phyloP scores from a whole-genome alignment of 2,888 invertebrate species.

The Gordius sp. region DNA sequence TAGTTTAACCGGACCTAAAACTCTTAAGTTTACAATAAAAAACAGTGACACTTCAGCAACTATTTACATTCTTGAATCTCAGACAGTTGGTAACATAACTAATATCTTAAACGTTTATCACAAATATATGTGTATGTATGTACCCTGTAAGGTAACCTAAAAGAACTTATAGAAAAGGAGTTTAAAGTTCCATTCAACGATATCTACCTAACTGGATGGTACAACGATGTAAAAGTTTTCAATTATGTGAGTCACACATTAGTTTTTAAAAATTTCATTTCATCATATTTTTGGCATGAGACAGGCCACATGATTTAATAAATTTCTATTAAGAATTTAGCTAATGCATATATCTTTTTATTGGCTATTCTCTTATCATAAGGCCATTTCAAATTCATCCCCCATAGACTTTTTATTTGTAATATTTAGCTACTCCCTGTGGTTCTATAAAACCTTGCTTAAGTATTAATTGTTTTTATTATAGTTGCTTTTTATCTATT shows the following conservation, averaged over 20 bases:
- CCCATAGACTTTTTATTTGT: too few species aligned
- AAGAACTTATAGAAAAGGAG: constrained; percentile 1
- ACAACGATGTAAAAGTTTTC: constrained; percentile 4
- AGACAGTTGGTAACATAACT: constrained; percentile 13
- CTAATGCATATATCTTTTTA: too few species aligned
- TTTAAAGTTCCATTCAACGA: neutral
- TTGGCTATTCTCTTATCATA: constrained; percentile 6
- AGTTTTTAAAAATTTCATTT: too few species aligned
- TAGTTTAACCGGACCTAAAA: neutral
- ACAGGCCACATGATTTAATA: too few species aligned
- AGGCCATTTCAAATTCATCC: too few species aligned
- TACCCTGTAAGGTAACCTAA: neutral
- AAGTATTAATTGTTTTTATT: too few species aligned
- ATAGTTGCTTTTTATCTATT: too few species aligned
- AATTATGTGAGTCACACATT: constrained; percentile 9
- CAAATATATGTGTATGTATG: neutral
- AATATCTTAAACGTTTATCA: neutral
- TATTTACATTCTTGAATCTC: constrained; percentile 5
- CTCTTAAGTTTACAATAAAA: neutral
- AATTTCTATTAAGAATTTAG: too few species aligned
- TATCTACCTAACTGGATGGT: neutral
- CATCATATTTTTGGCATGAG: too few species aligned
- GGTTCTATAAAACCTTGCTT: too few species aligned
- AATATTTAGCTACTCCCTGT: too few species aligned
- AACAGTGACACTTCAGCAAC: neutral